These are phyloP conservation scores for Phytoseiulus persimilis DNA, from an alignment of 2,888 invertebrate genomes.

Conservation along the genomic window DNA sequence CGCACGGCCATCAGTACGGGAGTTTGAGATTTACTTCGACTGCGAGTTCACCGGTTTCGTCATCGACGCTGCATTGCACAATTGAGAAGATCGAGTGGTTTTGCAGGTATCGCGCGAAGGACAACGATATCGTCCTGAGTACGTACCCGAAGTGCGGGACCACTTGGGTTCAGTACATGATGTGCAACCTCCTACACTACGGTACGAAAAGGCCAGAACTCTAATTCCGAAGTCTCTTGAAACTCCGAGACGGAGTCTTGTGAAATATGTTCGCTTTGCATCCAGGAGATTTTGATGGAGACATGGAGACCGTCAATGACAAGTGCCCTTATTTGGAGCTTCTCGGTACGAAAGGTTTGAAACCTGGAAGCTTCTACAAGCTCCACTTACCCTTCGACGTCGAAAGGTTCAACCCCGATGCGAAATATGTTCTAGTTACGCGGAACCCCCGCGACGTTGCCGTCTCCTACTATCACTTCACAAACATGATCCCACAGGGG, in stretches of 20 bases:
- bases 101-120: not conserved
- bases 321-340: not conserved
- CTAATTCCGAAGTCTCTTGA: not conserved
- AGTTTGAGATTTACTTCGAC: too few relatives aligned
- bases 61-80: too few relatives aligned
- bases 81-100: not conserved
- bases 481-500: not conserved
- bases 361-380: not conserved
- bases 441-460: conserved; percentile 7
- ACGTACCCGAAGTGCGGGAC: conserved; percentile 12
- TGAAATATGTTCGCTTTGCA: not conserved
- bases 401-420: not conserved
- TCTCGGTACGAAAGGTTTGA: not conserved
- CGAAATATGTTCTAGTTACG: not conserved
- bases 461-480: conserved; percentile 6
- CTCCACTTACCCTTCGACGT: not conserved
- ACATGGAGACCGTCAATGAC: not conserved
- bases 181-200: conserved; percentile 13
- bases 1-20: too few relatives aligned
- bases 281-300: not conserved
- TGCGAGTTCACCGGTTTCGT: too few relatives aligned
- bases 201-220: not conserved
- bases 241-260: not conserved
- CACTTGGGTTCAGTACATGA: conserved; percentile 6
- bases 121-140: not conserved